These are phyloP conservation scores for Caenorhabditis afra DNA, from an alignment of 2,888 invertebrate species.

Conservation along the genomic window DNA sequence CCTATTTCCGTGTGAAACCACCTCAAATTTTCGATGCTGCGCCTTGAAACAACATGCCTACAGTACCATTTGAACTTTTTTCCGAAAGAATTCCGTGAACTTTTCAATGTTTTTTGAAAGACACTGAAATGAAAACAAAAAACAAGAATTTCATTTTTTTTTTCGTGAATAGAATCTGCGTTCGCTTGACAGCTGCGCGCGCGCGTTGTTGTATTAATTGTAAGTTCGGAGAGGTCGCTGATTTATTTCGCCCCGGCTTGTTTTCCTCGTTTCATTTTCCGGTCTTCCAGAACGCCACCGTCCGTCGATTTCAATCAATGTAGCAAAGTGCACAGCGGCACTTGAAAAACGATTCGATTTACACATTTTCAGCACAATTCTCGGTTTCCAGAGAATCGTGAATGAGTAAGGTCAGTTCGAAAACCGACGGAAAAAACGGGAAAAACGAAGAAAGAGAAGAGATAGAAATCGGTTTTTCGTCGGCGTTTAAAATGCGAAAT, in stretches of 20 bases:
- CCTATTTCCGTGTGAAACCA: no score
- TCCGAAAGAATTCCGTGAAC: neutral
- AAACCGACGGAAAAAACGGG: conserved; percentile 11
- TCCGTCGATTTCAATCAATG: conserved; percentile 39
- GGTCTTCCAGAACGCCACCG: conserved; percentile 21
- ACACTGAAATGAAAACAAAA: neutral
- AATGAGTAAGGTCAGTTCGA: conserved; percentile 49
- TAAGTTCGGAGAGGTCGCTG: neutral
- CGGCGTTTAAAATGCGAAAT: neutral
- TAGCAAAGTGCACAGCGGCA: conserved; percentile 46
- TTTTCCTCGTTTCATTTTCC: neutral
- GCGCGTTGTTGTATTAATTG: conserved; percentile 6
- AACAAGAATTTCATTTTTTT: neutral
- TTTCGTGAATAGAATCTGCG: neutral
- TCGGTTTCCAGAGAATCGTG: conserved; percentile 45
- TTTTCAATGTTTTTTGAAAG: neutral
- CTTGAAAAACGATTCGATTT: conserved; percentile 46
- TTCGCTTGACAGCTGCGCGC: neutral
- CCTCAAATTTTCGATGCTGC: no score
- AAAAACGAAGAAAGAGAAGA: conserved; percentile 4
- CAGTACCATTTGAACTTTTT: conserved; percentile 4
- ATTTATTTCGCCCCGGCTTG: conserved; percentile 8
- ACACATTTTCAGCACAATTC: conserved; percentile 17
- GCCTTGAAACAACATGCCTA: neutral
- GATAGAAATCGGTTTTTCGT: conserved; percentile 23